Conservation (phyloP, 2,797 vertebrate genomes). For the Cichlasoma orientale region DNA sequence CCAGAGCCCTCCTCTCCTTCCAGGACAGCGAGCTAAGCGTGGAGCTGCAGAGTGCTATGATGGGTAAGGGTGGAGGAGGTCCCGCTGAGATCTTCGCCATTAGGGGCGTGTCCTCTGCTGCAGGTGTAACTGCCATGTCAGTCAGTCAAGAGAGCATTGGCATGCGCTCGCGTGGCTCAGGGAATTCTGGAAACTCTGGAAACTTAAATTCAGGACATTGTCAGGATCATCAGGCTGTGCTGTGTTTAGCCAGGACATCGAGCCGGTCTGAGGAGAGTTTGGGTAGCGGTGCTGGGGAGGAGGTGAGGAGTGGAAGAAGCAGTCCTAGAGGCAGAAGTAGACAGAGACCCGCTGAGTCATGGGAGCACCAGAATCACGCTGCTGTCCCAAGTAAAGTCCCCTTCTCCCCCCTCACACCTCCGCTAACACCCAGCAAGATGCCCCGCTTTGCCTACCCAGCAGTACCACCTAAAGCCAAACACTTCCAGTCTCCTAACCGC, state of each 20-base stretch:
- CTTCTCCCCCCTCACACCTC: constrained; percentile 71
- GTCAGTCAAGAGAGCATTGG: constrained; percentile 91
- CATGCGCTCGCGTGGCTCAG: constrained; percentile 87
- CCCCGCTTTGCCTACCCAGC: constrained; percentile 84
- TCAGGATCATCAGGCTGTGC: constrained; percentile 77
- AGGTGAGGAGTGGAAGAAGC: constrained; percentile 48
- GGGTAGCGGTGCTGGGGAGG: constrained; percentile 74
- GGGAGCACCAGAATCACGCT: constrained; percentile 73
- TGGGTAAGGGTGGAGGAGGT: constrained; percentile 68
- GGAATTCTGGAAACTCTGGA: constrained; percentile 85
- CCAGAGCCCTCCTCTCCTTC: constrained; percentile 88
- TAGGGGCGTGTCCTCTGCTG: constrained; percentile 56
- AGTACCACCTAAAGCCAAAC: constrained; percentile 74
- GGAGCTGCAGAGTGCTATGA: constrained; percentile 93
- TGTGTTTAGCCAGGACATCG: constrained; percentile 60
- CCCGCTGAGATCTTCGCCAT: constrained; percentile 75
- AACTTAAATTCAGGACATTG: constrained; percentile 58
- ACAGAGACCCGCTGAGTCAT: constrained; percentile 46
- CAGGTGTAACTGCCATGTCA: constrained; percentile 59
- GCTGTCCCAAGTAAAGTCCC: constrained; percentile 41
- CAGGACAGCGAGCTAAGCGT: constrained; percentile 92
- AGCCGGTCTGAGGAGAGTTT: constrained; percentile 81
- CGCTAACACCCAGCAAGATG: constrained; percentile 82
- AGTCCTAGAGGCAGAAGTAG: constrained; percentile 68
- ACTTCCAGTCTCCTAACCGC: constrained; percentile 37